Conservation (phyloP, 2,888 invertebrate species). For the Augochlorella aurata region DNA sequence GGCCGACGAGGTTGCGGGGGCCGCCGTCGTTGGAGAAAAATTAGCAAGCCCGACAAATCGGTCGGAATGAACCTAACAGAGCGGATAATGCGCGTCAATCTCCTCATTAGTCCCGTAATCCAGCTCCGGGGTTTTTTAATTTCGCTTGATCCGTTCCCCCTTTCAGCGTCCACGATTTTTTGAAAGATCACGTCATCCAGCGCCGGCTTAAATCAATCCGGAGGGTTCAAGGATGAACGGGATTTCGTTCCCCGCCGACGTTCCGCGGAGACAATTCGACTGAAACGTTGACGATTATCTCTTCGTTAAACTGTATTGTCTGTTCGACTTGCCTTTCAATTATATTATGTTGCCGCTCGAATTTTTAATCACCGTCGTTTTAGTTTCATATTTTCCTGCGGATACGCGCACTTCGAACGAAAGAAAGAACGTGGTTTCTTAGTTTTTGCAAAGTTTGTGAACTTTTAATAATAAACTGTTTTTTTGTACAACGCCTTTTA, state of each 20-base stretch:
- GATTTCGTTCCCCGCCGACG: not conserved
- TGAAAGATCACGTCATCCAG: constrained; percentile 42
- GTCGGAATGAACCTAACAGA: constrained; percentile 45
- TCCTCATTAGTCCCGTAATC: constrained; percentile 60
- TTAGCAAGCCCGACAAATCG: constrained; percentile 57
- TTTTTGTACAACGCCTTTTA: too few species aligned
- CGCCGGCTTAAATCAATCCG: constrained; percentile 26
- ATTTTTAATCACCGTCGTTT: not conserved
- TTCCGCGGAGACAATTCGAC: constrained; percentile 5
- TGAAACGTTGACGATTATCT: constrained; percentile 10
- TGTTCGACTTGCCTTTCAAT: not conserved
- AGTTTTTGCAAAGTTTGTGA: too few species aligned
- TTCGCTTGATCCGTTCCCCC: constrained; percentile 28
- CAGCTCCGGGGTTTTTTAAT: constrained; percentile 54
- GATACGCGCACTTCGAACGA: too few species aligned
- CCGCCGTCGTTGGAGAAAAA: constrained; percentile 44
- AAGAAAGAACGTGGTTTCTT: too few species aligned
- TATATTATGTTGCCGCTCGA: not conserved
- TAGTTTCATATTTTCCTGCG: not conserved
- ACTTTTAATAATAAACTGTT: too few species aligned
- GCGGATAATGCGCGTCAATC: constrained; percentile 60
- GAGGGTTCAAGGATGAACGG: not conserved
- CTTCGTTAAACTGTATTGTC: constrained; percentile 16
- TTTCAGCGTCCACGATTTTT: constrained; percentile 37
- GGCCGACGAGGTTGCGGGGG: constrained; percentile 4